Conservation (phyloP, 2,113 vertebrate genomes). For the Varanus komodoensis region DNA sequence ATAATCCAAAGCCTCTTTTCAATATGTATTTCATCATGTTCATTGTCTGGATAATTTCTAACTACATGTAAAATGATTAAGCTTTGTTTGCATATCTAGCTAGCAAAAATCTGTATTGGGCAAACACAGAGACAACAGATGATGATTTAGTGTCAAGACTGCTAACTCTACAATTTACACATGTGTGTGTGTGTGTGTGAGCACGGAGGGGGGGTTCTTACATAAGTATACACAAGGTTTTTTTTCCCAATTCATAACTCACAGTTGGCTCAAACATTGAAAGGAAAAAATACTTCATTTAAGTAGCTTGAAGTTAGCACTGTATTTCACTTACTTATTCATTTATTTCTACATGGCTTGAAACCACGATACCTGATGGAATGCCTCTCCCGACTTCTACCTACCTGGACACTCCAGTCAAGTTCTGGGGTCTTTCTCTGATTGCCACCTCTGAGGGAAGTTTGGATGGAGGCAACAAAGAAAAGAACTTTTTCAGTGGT, state of each 20-base stretch:
- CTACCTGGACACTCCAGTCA: no score
- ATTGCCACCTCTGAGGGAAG: no score
- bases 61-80: background rate
- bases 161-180: background rate
- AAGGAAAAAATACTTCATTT: background rate
- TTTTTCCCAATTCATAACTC: background rate
- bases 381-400: no score
- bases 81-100: background rate
- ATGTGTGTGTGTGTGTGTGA: no score
- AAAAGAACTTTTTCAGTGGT: no score
- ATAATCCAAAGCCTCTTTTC: background rate
- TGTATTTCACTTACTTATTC: background rate
- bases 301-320: background rate
- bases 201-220: no score
- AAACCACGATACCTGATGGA: no score
- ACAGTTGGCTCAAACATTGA: background rate
- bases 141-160: background rate
- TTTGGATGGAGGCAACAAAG: no score
- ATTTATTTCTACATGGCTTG: no score
- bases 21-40: background rate
- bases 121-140: slow-evolving; percentile 6
- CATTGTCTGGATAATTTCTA: background rate
- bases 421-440: no score
- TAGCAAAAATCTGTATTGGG: background rate
- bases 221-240: background rate